phyloP scores from a whole-genome alignment of 2,113 vertebrate genomes.

The Phodopus roborovskii region DNA sequence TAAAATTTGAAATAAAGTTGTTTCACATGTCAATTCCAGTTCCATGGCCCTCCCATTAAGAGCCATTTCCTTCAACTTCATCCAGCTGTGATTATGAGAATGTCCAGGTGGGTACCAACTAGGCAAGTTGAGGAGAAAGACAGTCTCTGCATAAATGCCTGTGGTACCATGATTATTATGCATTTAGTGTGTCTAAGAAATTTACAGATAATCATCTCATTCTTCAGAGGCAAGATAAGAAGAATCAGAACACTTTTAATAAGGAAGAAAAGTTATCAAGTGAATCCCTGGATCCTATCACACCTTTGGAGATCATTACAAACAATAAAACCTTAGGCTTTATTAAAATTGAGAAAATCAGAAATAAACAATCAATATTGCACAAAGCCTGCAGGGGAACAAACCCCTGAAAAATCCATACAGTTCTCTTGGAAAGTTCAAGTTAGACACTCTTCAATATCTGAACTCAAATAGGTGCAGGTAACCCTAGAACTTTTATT shows the following conservation, averaged over 20 bases:
- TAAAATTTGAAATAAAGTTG: no score
- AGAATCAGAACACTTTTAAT: conserved; percentile 45
- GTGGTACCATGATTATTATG: no score
- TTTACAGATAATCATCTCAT: background rate
- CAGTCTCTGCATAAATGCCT: no score
- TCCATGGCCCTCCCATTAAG: no score
- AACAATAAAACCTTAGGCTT: conserved; percentile 44
- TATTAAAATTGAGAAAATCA: conserved; percentile 37
- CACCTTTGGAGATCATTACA: background rate
- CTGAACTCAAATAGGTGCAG: background rate
- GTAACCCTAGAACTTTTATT: background rate
- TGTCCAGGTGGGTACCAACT: no score
- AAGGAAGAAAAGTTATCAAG: background rate
- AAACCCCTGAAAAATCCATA: background rate
- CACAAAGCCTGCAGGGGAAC: background rate
- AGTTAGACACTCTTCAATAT: background rate
- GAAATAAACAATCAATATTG: conserved; percentile 10
- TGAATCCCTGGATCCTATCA: background rate
- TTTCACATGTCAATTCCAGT: no score
- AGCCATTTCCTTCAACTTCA: no score
- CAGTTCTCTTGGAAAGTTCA: conserved; percentile 26
- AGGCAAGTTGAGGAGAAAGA: no score
- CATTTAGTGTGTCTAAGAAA: background rate
- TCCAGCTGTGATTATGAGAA: no score
- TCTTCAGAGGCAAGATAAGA: conserved; percentile 15